A percentile compares a stretch with the other conserved stretches of the same genome.
phyloP scores from a whole-genome alignment of 1,140 invertebrate species.

The Leucophenga varia region DNA sequence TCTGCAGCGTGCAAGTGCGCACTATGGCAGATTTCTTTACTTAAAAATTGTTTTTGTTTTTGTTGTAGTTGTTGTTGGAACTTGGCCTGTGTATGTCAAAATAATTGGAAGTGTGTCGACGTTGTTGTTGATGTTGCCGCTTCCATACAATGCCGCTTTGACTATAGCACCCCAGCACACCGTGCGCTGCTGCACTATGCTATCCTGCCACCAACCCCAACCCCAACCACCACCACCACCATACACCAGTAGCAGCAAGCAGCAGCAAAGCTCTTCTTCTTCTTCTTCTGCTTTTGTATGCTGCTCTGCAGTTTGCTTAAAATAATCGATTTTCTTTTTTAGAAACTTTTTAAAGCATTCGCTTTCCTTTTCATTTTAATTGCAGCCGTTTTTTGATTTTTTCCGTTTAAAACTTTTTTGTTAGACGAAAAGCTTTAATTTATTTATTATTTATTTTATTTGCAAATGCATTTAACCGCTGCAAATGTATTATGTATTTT shows the following conservation, averaged over 20 bases:
- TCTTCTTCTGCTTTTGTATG: too few relatives aligned
- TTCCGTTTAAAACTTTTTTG: too few relatives aligned
- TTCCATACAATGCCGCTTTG: constrained; percentile 8
- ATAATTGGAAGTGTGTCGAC: constrained; percentile 51
- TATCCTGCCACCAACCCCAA: not conserved
- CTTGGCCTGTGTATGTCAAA: constrained; percentile 32
- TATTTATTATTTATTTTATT: not conserved
- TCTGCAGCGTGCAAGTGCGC: constrained; percentile 1
- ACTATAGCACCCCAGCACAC: constrained; percentile 31
- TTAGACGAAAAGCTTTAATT: not conserved
- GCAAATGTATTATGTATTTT: too few relatives aligned
- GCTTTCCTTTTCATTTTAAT: too few relatives aligned
- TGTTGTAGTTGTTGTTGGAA: constrained; percentile 35
- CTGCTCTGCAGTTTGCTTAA: too few relatives aligned
- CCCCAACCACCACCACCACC: constrained; percentile 8
- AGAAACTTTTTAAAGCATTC: not conserved
- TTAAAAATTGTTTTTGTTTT: not conserved
- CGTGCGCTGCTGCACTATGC: constrained; percentile 9
- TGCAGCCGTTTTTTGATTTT: too few relatives aligned
- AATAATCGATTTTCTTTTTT: constrained; percentile 14
- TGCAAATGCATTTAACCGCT: too few relatives aligned
- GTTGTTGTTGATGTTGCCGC: constrained; percentile 12
- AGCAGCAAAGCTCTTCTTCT: too few relatives aligned
- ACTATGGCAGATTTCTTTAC: not conserved
- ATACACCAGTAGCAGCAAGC: constrained; percentile 8